phyloP scores from a whole-genome alignment of 2,113 vertebrate genomes.

The Cricetomys ansorgei region DNA sequence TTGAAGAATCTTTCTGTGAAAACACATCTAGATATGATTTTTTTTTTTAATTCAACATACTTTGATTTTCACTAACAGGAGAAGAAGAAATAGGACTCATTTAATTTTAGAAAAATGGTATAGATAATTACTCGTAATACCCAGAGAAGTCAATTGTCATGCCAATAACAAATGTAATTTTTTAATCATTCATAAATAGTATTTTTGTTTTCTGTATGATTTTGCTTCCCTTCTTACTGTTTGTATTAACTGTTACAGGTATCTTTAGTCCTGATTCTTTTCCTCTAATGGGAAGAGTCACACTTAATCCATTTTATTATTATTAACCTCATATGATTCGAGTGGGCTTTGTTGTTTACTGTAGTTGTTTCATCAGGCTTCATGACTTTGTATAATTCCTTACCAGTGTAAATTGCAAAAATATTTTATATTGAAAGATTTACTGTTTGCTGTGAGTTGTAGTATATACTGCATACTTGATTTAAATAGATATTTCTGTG shows the following conservation, averaged over 20 bases:
- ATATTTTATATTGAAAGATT: background rate
- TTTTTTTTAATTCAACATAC: constrained; percentile 22
- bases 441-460: background rate
- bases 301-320: background rate
- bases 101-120: background rate
- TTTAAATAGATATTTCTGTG: background rate
- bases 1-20: constrained; percentile 5
- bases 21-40: constrained; percentile 16
- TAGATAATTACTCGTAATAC: background rate
- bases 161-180: background rate
- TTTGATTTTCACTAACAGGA: background rate
- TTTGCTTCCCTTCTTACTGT: background rate
- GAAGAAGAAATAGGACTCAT: background rate
- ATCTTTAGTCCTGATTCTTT: background rate
- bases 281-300: background rate
- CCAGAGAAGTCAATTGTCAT: background rate
- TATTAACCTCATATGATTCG: background rate
- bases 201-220: background rate
- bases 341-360: constrained; percentile 26
- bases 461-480: background rate
- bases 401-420: background rate
- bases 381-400: background rate
- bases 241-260: background rate
- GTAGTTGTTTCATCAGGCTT: background rate
- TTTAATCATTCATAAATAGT: background rate